Base-by-base conservation (phyloP, 2,113 vertebrate genomes). In the Prionailurus viverrinus region DNA sequence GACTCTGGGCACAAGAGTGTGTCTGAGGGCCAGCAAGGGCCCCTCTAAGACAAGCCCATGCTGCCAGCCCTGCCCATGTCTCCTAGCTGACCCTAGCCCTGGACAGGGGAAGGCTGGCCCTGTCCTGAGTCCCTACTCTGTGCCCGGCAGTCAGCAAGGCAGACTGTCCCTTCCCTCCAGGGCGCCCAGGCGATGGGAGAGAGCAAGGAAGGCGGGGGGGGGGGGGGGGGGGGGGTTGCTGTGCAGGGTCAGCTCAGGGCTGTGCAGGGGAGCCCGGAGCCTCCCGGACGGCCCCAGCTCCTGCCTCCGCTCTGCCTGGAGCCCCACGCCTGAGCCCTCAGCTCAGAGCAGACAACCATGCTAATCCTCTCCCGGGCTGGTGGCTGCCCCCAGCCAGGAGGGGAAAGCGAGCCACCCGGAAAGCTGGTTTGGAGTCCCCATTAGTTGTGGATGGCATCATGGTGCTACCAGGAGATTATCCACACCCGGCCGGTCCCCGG, bases 351-450 rank as follows among this genome's bases (percentile, higher is more conserved):
- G 86, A 66, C 83, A 94, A 55, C 84, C 55, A 8, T 41, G 74
- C 89, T 97, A 97, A 97, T 97, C 92, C 78, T 7, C 29, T 92
- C 83, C 78, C 1, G 0, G 91, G 81, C 90, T 82, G 88, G 84
- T 61, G 76, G 97, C 92, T 0, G 7, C 39, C 58, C 16, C 88
- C 1, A 0, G 51, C 4, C 10, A 4, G 96, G 69, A 71, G 33
- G 58, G 23, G 33, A 9, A 2, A 68, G 39, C 0, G 1, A 87
- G 91, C 89, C 53, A 11, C 69, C 76, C 2, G 1, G 88, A 88
- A 78, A 65, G 53, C 89, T 19, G 65, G 69, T 33, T 36, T 25
- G 45, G 61, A 91, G 82, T 66, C 65, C 80, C 61, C 2, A 15
- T 85, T 78, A 12, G 71, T 48, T 25, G 73, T 23, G 33, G 73